Evolutionary conservation across 2,113 vertebrate species (phyloP), one percentile per base, ranked within the genome.

Genomic region (Sylvietta virens): DNA sequence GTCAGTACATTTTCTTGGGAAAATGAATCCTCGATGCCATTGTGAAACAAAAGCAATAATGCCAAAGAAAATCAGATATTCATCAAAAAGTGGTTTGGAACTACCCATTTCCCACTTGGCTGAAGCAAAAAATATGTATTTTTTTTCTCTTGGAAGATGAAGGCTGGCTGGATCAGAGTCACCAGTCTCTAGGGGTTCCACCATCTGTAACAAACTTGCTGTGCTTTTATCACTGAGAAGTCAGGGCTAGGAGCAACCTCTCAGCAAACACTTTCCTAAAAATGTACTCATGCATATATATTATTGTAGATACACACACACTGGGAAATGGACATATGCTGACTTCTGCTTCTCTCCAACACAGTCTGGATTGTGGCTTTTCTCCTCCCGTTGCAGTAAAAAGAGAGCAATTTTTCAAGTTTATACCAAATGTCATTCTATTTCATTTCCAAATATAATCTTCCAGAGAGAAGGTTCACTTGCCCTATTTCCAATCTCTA

Each of bases 361-460:
- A 40, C 60, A 81, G 85, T 30, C 88, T 88, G 87, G 89, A 88
- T 80, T 91, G 92, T 78, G 88, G 71, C 71, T 92, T 89, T 88
- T 87, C 94, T 92, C 64, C 87, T 95, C 88, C 97, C 84, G 94
- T 96, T 85, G 84, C 90, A 74, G 88, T 73, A 88, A 92, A 90
- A 91, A 92, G 94, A 95, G 93, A 96, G 96, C 95, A 92, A 94
- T 97, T 97, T 97, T 96, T 96, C 96, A 94, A 90, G 89, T 93
- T 96, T 95, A 97, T 95, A 93, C 92, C 15, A 48, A 94, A 95
- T 95, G 91, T 95, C 97, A 97, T 94, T 93, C 95, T 53, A 86
- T 94, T 97, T 97, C 95, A 92, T 94, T 95, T 97, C 95, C 92
- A 94, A 97, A 97, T 81, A 95, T 86, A 92, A 90, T 95, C 95